Evolutionary conservation across 2,113 vertebrate genomes (phyloP).

Genomic region (Clupea harengus): DNA sequence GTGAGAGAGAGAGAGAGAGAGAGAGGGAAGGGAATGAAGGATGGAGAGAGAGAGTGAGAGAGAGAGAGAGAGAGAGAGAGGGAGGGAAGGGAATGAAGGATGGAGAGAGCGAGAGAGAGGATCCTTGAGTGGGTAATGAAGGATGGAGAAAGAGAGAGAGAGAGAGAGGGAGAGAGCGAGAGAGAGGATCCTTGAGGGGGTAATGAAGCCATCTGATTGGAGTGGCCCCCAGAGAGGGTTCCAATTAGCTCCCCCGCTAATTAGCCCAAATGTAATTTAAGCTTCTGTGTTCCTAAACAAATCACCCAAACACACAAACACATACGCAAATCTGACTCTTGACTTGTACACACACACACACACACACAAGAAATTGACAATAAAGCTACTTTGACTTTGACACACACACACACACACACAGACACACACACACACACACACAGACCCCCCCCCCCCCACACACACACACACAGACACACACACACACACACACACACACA

Average conservation of each 20-base stretch:
- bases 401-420: too few species aligned
- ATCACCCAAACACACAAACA: conserved; percentile 2
- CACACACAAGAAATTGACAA: too few species aligned
- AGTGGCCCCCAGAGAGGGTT: background rate
- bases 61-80: background rate
- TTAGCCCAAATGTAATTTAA: conserved; percentile 7
- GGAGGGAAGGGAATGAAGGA: background rate
- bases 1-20: background rate
- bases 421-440: too few species aligned
- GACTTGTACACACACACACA: too few species aligned
- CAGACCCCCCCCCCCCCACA: too few species aligned
- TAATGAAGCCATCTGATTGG: conserved; percentile 17
- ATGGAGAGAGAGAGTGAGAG: background rate
- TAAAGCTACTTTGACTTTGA: too few species aligned
- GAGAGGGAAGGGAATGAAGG: background rate
- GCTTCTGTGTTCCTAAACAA: background rate
- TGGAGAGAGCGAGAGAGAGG: background rate
- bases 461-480: too few species aligned
- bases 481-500: too few species aligned
- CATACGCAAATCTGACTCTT: too few species aligned
- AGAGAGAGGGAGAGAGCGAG: background rate
- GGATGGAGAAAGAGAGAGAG: background rate
- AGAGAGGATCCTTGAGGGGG: background rate
- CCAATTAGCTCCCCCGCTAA: conserved; percentile 7
- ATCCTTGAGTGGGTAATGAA: too few species aligned